These are phyloP conservation scores for Macroglossus sobrinus DNA, from an alignment of 2,113 vertebrate species.

Conservation along the genomic window DNA sequence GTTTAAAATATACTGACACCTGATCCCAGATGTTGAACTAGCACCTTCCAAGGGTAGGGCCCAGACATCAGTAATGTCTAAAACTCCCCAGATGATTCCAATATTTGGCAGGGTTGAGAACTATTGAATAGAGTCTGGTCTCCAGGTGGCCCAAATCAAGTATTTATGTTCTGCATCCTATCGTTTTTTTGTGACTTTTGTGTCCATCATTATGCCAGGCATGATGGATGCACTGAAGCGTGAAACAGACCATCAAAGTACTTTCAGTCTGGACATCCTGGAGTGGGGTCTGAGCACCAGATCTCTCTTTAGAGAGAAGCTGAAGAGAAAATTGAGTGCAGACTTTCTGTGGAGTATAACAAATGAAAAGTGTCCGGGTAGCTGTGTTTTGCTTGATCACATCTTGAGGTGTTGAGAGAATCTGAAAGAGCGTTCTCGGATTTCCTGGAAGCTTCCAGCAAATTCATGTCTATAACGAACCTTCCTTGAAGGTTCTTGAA, in stretches of 20 bases:
- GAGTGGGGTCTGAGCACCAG: rapidly evolving
- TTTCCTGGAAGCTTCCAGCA: neutral
- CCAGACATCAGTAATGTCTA: neutral
- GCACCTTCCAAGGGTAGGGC: neutral
- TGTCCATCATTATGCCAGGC: neutral
- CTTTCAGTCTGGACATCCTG: neutral
- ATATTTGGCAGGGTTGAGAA: neutral
- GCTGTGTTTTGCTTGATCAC: neutral
- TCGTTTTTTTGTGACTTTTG: neutral
- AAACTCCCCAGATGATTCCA: neutral
- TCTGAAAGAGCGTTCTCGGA: neutral
- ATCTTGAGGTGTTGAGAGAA: neutral
- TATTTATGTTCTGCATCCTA: neutral
- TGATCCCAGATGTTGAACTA: neutral
- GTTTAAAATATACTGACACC: neutral
- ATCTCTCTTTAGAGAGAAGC: neutral
- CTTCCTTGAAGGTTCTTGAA: neutral
- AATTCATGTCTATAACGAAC: neutral
- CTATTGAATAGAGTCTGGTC: neutral
- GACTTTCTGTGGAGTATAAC: neutral
- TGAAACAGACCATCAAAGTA: neutral
- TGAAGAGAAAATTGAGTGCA: neutral
- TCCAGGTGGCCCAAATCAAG: too few relatives aligned
- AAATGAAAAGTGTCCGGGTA: neutral
- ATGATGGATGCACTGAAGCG: neutral